Percentiles rank a stretch among this genome's conserved stretches.
Conservation (phyloP, 2,797 vertebrate species). For the Podarcis siculus region DNA sequence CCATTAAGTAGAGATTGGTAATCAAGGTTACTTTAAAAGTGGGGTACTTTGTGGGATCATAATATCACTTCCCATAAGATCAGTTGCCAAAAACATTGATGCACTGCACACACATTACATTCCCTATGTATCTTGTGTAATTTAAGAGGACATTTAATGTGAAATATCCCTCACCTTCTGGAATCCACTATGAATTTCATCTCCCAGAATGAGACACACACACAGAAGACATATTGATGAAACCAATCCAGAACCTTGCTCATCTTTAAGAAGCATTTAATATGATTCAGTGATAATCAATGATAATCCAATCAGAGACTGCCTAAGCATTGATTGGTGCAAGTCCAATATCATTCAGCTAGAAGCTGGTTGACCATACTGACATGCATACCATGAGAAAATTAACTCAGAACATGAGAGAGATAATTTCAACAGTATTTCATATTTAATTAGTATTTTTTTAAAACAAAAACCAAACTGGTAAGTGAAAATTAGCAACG, state of each 20-base stretch:
- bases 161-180: neutral
- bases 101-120: neutral
- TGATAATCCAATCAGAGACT: neutral
- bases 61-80: neutral
- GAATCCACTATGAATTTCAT: neutral
- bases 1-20: no score
- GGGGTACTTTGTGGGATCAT: neutral
- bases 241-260: neutral
- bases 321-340: neutral
- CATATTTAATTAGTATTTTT: neutral
- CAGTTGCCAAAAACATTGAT: neutral
- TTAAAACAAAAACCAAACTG: neutral
- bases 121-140: neutral
- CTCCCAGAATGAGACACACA: neutral
- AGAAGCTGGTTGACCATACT: neutral
- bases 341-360: neutral
- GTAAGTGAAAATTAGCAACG: neutral
- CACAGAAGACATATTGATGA: neutral
- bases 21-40: neutral
- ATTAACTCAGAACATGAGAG: neutral
- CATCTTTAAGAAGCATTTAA: neutral
- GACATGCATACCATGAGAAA: neutral
- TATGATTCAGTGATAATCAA: neutral
- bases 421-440: neutral
- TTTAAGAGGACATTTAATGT: neutral